Evolutionary conservation across 2,888 invertebrate genomes (phyloP), one percentile per base, ranked within the genome.

Genomic region (Selenia dentaria): DNA sequence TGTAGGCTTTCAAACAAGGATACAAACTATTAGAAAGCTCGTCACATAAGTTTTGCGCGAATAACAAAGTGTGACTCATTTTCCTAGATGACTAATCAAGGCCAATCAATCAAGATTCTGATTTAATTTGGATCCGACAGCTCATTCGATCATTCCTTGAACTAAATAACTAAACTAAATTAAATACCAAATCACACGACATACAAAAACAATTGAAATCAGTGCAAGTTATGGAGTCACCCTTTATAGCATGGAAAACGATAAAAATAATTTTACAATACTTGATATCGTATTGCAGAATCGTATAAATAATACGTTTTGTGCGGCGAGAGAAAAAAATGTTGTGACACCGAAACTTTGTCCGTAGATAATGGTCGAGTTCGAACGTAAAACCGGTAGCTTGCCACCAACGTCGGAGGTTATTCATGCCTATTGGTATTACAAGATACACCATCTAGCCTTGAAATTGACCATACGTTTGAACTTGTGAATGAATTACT

Each of bases 321-420:
- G 65, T 64, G 67, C 57, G 56, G 57, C 54, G 59, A 68, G 67
- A 72, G 67, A 72, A 74, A 79, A 79, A 73, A 67, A 53, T 70
- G 74, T 77, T 79, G 71, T 78, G 77, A 77, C 79, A 75, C 63
- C 66, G 41, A 70, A 71, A 67, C 66, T 67, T 67, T 59, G 62
- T 59, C 59, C 70, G 63, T 69, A 72, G 74, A 74, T 80, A 78
- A 75, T 74, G 67, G 67, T 60, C 50, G 63, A 61, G 62, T 66
- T 72, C 68, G 67, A 57, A 62, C 67, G 81, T 83, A 84, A 82
- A 84, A 86, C 87, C 83, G 83, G 88, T 88, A 85, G 86, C 74
- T 58, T 51, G 59, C 70, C 77, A 68, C 70, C 71, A 70, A 71
- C 68, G 68, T 62, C 39, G 62, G 72, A 60, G 56, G 63, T 56